These are phyloP conservation scores for Anabas testudineus DNA, from an alignment of 2,797 vertebrate genomes.

Conservation along the genomic window DNA sequence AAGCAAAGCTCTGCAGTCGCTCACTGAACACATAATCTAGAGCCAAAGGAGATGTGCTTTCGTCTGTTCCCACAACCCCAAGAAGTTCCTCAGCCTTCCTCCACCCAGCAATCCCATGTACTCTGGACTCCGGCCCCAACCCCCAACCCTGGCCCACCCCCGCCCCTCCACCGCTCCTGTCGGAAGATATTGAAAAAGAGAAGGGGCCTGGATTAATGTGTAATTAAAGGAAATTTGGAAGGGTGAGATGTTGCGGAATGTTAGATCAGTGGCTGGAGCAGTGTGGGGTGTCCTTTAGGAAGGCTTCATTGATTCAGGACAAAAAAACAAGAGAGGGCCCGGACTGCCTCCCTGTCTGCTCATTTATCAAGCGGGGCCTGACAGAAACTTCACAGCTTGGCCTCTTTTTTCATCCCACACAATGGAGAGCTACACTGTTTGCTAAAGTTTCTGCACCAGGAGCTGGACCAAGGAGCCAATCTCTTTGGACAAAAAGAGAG, in stretches of 20 bases:
- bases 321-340: slow-evolving; percentile 91
- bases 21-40: slow-evolving; percentile 78
- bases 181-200: slow-evolving; percentile 97
- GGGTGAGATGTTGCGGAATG: slow-evolving; percentile 99
- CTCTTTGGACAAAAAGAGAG: slow-evolving; percentile 77
- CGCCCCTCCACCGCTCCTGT: slow-evolving; percentile 85
- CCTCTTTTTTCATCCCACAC: slow-evolving; percentile 90
- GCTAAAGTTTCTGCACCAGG: slow-evolving; percentile 94
- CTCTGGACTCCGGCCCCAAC: slow-evolving; percentile 74
- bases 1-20: slow-evolving; percentile 52
- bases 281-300: slow-evolving; percentile 99
- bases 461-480: slow-evolving; percentile 90
- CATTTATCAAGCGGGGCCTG: slow-evolving; percentile 98
- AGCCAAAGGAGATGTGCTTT: slow-evolving; percentile 79
- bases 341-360: slow-evolving; percentile 98
- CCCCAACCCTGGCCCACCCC: slow-evolving; percentile 73
- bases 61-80: slow-evolving; percentile 88
- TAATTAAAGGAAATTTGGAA: slow-evolving; percentile 99
- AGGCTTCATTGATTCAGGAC: slow-evolving; percentile 99
- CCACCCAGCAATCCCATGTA: slow-evolving; percentile 77
- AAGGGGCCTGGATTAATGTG: slow-evolving; percentile 98
- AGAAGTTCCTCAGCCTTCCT: slow-evolving; percentile 83
- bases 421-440: slow-evolving; percentile 98
- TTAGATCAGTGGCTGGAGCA: slow-evolving; percentile 99
- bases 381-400: slow-evolving; percentile 96